Conservation (phyloP, 2,797 vertebrate species). For the Xyrichtys novacula region DNA sequence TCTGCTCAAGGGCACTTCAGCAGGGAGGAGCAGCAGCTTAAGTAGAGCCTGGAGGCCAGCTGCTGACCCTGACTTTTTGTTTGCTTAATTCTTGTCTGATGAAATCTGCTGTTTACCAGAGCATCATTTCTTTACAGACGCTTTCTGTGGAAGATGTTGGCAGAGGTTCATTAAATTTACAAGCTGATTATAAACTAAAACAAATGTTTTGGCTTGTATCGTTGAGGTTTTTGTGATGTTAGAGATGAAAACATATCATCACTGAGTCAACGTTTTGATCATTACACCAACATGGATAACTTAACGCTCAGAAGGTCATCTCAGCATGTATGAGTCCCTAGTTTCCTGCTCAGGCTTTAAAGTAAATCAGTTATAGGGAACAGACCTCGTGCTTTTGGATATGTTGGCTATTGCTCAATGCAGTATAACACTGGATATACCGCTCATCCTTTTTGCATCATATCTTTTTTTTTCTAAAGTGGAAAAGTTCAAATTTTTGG, state of each 20-base stretch:
- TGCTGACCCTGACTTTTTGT: conserved; percentile 22
- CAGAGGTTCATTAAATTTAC: conserved; percentile 12
- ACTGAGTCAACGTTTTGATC: conserved; percentile 20
- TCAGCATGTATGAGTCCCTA: conserved; percentile 27
- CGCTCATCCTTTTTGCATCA: conserved; percentile 1
- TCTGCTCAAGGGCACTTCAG: conserved; percentile 28
- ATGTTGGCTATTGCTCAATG: conserved; percentile 1
- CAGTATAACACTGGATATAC: conserved; percentile 26
- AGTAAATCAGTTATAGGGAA: conserved; percentile 32
- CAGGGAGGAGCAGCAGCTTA: neutral
- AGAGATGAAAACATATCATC: conserved; percentile 22
- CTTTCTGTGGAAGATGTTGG: neutral
- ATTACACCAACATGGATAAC: conserved; percentile 38
- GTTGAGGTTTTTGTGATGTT: neutral
- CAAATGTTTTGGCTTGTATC: conserved; percentile 19
- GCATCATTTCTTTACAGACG: neutral
- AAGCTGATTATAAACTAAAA: conserved; percentile 35
- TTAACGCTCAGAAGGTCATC: conserved; percentile 31
- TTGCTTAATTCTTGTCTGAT: conserved; percentile 4
- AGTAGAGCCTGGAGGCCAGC: conserved; percentile 7
- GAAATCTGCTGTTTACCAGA: conserved; percentile 6
- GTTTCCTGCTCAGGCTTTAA: conserved; percentile 6
- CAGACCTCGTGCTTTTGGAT: conserved; percentile 38
- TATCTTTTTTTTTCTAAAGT: conserved; percentile 22
- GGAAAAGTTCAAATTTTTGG: conserved; percentile 43